Percentiles rank a stretch among this genome's conserved stretches.
Evolutionary conservation across 2,113 vertebrate species (phyloP).

Genomic region (Dasypus novemcinctus): DNA sequence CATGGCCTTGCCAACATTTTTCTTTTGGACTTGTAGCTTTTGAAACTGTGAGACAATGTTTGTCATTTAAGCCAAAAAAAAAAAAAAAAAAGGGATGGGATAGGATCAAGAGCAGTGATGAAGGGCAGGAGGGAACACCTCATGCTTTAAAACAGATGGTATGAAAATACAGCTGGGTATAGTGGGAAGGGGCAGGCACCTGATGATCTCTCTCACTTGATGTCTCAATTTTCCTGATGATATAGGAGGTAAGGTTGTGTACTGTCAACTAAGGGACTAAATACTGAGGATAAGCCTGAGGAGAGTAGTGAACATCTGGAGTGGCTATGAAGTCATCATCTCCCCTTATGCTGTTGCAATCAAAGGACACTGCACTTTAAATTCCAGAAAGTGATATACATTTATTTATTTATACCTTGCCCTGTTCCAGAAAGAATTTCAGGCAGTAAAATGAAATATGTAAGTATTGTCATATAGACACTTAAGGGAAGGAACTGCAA

Average conservation of each 20-base stretch:
- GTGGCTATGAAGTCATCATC: not conserved
- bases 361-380: not conserved
- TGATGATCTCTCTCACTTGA: not conserved
- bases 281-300: not conserved
- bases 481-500: not conserved
- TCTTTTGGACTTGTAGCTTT: no score
- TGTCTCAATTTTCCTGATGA: not conserved
- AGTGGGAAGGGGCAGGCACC: not conserved
- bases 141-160: not conserved
- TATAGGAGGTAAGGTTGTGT: not conserved
- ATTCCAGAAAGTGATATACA: not conserved
- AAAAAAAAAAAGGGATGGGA: no score
- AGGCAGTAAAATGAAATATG: not conserved
- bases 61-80: no score
- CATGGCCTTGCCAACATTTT: no score
- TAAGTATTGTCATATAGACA: not conserved
- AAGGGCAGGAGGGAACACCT: not conserved
- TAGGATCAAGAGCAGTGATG: not conserved
- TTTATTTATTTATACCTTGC: not conserved
- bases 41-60: no score
- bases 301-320: not conserved
- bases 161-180: not conserved
- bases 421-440: not conserved
- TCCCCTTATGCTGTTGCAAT: not conserved
- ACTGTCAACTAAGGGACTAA: accelerated